A percentile compares a stretch with the other conserved stretches of the same genome.
These are phyloP conservation scores for Neoscelio sp. DNA, from an alignment of 2,888 invertebrate species.

Conservation along the genomic window DNA sequence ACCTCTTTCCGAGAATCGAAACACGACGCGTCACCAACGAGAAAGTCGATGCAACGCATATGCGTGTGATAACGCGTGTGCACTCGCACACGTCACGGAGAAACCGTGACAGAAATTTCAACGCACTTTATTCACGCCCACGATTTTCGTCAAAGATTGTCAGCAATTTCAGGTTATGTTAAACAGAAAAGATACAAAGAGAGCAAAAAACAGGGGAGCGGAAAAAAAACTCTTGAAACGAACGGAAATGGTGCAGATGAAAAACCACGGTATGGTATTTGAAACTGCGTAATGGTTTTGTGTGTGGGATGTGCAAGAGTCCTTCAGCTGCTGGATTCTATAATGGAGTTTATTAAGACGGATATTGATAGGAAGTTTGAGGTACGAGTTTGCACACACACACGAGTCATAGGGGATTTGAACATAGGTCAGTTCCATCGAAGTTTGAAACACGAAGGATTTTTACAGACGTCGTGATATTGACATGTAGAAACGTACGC, in stretches of 20 bases:
- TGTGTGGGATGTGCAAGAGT: constrained; percentile 15
- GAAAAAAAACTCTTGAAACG: constrained; percentile 14
- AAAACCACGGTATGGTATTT: constrained; percentile 13
- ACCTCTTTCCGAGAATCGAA: constrained; percentile 51
- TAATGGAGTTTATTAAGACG: constrained; percentile 7
- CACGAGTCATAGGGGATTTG: too few relatives aligned
- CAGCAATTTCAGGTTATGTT: too few relatives aligned
- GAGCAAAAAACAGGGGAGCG: not conserved
- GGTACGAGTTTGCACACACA: too few relatives aligned
- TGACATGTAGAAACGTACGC: too few relatives aligned
- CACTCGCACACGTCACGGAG: not conserved
- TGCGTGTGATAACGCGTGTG: constrained; percentile 21
- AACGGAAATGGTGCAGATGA: constrained; percentile 12
- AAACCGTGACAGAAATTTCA: not conserved
- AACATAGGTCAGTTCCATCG: too few relatives aligned
- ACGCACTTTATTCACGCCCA: not conserved
- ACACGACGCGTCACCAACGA: constrained; percentile 53
- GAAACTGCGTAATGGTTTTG: constrained; percentile 14
- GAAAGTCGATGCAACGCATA: constrained; percentile 53
- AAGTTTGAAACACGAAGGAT: too few relatives aligned
- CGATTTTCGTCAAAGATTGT: not conserved
- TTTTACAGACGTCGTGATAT: too few relatives aligned
- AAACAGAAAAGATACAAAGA: too few relatives aligned
- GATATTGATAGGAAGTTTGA: not conserved
- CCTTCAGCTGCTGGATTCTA: constrained; percentile 18